Base-by-base conservation (phyloP, 1,140 invertebrate genomes). In the Hylyphantes graminicola region DNA sequence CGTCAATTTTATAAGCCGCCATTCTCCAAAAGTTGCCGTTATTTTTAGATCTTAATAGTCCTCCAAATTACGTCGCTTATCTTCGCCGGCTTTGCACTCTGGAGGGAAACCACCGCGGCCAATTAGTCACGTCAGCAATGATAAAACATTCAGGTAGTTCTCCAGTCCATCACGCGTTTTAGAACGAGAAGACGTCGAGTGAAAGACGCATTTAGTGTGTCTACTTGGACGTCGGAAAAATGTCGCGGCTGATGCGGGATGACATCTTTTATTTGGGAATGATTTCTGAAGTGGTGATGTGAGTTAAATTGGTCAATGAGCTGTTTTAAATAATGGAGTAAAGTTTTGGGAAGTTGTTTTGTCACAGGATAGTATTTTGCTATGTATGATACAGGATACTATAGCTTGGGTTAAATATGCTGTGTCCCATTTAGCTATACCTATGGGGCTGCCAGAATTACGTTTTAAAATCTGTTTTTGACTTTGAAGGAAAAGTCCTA, bases 11-110 rank as follows among this genome's bases (percentile, higher is more conserved):
- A 50, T 19, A 76, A 61, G 59, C 50, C 17, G 35, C 35, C 50
- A 76, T 76, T 21, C 55, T 59, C 72, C 72, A 19, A 76, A 63
- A 76, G 59, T 74, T 59, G 21, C 48, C 57, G 67, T 81, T 80
- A 81, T 81, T 81, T 81, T 81, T 81, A 59, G 79, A 73, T 78
- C 68, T 81, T 81, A 81, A 81, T 81, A 81, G 79, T 53, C 63
- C 21, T 81, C 67, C 63, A 81, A 81, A 73, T 73, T 55, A 81
- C 78, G 67, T 80, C 78, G 70, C 79, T 81, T 73, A 80, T 80
- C 77, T 35, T 35, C 35, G 70, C 65, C 59, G 19, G 8, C 50
- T 53, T 67, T n/a, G 21, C 77, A 57, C 54, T 80, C 35, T 35
- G 57, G 63, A 70, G 35, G 35, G 76, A 57, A 59, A 73, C 48